Base-by-base conservation (phyloP, 2,113 vertebrate genomes). In the Lethenteron reissneri region DNA sequence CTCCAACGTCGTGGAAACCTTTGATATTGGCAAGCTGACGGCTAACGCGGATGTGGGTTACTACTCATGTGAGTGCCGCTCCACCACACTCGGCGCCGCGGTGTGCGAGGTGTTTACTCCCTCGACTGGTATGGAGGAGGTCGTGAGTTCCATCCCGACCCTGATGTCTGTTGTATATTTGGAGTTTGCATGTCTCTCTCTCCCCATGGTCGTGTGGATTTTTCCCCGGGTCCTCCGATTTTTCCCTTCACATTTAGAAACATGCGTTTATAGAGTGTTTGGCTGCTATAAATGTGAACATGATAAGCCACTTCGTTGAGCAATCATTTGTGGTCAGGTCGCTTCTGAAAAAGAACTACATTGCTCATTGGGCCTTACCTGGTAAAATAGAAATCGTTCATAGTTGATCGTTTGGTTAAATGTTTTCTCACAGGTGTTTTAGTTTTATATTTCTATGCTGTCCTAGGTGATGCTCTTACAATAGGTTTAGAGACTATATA, bases 11-110 rank as follows among this genome's bases (percentile, higher is more conserved):
- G 87, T 92, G 0, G 88, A 92, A 76, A 90, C 89, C 14, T 86
- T 84, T 2, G 89, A 92, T 78, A 90, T 92, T 3, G 87, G 84
- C 6, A 76, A 83, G 59, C 84, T 92, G 75, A 92, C 87, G 0
- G 88, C 81, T 64, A 92, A 92, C 1, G 82, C 87, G 0, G 89
- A 92, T 1, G 85, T 92, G 1, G 89, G 89, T 71, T 90, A 92
- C 75, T 92, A 92, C 76, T 88, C 88, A 74, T 92, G 88, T 92
- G 71, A 85, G 88, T 72, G 25, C 25, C 12, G 60, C 1, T 12
- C 41, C 3, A 3, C 11, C 2, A 14, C 12, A 11, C 3, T 41
- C 58, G 69, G 2, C 6, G 10, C 2, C 8, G 13, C 1, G 3
- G 57, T 1, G 4, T 5, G 15, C 1, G 0, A 1, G 2, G 9